Evolutionary conservation across 2,113 vertebrate genomes (phyloP).

Genomic region (Micromys minutus): DNA sequence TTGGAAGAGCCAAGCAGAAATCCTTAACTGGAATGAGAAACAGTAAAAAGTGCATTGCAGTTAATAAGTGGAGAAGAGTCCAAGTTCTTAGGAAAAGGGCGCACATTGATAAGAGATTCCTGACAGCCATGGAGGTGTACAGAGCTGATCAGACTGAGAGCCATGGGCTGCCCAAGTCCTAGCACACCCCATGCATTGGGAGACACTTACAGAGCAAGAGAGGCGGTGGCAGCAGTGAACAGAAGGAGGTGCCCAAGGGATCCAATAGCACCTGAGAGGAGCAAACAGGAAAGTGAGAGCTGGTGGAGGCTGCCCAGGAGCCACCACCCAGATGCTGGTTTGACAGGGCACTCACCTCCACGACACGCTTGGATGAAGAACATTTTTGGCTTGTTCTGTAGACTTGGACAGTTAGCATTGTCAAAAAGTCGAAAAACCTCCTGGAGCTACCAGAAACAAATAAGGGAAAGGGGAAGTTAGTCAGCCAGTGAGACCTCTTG

Average conservation of each 20-base stretch:
- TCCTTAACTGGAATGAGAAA: background rate
- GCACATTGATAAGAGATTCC: background rate
- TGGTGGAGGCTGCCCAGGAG: conserved; percentile 72
- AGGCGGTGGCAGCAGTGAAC: conserved; percentile 89
- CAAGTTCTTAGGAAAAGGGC: conserved; percentile 1
- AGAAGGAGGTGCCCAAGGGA: conserved; percentile 88
- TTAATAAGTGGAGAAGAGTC: conserved; percentile 27
- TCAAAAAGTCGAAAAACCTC: conserved; percentile 94
- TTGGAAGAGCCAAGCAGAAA: conserved; percentile 1
- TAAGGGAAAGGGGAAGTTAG: background rate
- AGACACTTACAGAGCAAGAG: conserved; percentile 90
- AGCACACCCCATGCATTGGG: conserved; percentile 86
- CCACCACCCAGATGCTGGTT: conserved; percentile 65
- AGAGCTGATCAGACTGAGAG: conserved; percentile 67
- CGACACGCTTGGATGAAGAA: conserved; percentile 99
- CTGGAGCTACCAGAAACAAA: conserved; percentile 88
- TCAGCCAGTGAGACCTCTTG: background rate
- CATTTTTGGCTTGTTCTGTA: conserved; percentile 99
- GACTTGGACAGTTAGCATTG: conserved; percentile 93
- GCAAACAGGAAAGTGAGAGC: conserved; percentile 88
- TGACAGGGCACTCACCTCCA: conserved; percentile 90
- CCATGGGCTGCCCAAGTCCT: conserved; percentile 72
- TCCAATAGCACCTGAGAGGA: conserved; percentile 87
- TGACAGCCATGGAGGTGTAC: conserved; percentile 24
- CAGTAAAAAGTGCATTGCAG: background rate